Conservation (phyloP, 2,113 vertebrate species). For the Felis chaus region DNA sequence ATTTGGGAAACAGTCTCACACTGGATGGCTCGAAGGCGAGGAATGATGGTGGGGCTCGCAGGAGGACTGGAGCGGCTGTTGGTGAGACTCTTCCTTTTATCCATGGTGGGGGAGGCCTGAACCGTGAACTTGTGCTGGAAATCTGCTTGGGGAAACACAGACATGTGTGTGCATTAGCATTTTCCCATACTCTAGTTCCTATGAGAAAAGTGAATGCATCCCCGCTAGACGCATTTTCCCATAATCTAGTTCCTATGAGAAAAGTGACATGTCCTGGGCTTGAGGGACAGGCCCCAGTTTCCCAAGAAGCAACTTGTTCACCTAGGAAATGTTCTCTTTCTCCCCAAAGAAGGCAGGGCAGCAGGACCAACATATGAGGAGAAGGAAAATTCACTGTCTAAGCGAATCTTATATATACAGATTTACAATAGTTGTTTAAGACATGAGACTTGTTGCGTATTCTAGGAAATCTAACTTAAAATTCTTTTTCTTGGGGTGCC, state of each 20-base stretch:
- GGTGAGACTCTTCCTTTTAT: constrained; percentile 94
- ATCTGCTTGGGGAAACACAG: constrained; percentile 85
- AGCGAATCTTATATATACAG: background rate
- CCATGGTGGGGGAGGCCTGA: constrained; percentile 96
- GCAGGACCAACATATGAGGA: background rate
- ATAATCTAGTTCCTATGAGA: background rate
- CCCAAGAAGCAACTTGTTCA: constrained; percentile 7
- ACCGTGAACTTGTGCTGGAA: constrained; percentile 99
- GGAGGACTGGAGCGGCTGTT: constrained; percentile 94
- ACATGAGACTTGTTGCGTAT: background rate
- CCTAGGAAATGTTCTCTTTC: background rate
- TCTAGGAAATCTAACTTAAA: constrained; percentile 2
- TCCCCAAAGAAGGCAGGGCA: background rate
- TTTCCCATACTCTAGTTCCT: background rate
- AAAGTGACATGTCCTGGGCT: background rate
- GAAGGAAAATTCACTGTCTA: background rate
- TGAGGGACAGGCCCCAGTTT: background rate
- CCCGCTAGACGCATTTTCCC: background rate
- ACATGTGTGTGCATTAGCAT: constrained; percentile 36
- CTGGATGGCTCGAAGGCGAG: constrained; percentile 96
- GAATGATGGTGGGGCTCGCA: constrained; percentile 94
- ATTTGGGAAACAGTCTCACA: constrained; percentile 86
- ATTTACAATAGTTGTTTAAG: background rate
- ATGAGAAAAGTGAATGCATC: background rate
- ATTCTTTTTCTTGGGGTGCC: background rate